Evolutionary conservation across 2,113 vertebrate genomes (phyloP), one percentile per base, ranked within the genome.

Genomic region (Chaetorhynchus papuensis): DNA sequence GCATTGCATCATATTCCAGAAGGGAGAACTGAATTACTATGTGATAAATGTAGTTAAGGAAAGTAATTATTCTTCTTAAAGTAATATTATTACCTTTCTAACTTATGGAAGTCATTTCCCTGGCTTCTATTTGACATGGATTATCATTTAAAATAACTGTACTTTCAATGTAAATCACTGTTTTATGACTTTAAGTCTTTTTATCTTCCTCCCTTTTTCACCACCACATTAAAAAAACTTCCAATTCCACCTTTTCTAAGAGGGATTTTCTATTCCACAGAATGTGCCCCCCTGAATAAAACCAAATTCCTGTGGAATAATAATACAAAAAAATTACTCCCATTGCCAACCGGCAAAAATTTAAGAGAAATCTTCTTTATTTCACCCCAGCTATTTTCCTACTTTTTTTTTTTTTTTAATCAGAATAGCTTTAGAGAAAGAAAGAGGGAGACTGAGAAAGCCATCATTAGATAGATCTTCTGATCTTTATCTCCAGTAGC

Each of bases 391-490:
- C 26, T 85, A 65, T 87, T 80, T 96, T 83, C 26, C 18, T 84
- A 35, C 7, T 15, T 42, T 54, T 52, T 39, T 74, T 49, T 70
- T n/a, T n/a, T 66, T 52, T 49, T 35, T 3, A 60, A 66, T 80
- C 71, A 69, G 79, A 47, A 83, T 92, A 83, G 78, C 66, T 96
- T 89, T 96, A 90, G 41, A 87, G 80, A 79, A 57, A 41, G 47
- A 89, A 63, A 86, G 50, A 86, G 8, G 7, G 50, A 82, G 49
- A 82, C 66, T 2, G 26, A 95, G 78, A 96, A 94, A 97, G 79
- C 89, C 96, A 92, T 98, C 98, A 97, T 98, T 98, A 98, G 97
- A 97, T 94, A 97, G 98, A 98, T 97, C 97, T 97, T 94, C 95
- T 95, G 96, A 97, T 98, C 97, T 98, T 98, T 98, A 98, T 98